Percentiles rank a stretch among this genome's conserved stretches.
phyloP scores from a whole-genome alignment of 2,888 invertebrate genomes.

The Cordilura impudica region DNA sequence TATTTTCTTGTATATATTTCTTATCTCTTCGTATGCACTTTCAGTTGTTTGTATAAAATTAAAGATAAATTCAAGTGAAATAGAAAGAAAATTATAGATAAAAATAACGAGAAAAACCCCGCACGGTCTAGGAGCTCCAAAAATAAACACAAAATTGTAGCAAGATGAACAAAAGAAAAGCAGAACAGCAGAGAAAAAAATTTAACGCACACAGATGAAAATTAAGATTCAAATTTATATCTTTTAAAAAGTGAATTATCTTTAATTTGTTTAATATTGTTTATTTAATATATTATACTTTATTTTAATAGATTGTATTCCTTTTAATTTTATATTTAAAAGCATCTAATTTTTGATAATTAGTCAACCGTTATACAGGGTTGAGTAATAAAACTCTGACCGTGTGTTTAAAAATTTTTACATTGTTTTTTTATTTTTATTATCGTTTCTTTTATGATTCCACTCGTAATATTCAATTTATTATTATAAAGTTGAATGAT shows the following conservation, averaged over 20 bases:
- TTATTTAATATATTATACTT: background rate
- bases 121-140: slow-evolving; percentile 59
- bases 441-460: background rate
- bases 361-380: background rate
- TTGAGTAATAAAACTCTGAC: slow-evolving; percentile 21
- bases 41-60: slow-evolving; percentile 11
- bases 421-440: slow-evolving; percentile 22
- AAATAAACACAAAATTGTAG: slow-evolving; percentile 57
- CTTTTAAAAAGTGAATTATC: background rate
- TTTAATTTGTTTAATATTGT: background rate
- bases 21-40: slow-evolving; percentile 16
- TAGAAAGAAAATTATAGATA: slow-evolving; percentile 23
- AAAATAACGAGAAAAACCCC: slow-evolving; percentile 37
- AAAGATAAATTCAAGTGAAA: background rate
- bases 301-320: background rate
- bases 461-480: slow-evolving; percentile 25
- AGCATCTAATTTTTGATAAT: background rate
- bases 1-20: background rate
- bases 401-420: slow-evolving; percentile 12
- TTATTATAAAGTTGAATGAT: slow-evolving; percentile 5
- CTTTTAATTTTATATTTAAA: background rate
- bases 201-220: slow-evolving; percentile 15
- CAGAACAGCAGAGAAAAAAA: too few relatives aligned
- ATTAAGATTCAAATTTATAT: too few relatives aligned
- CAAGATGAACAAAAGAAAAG: slow-evolving; percentile 28